Base-by-base conservation (phyloP, 2,888 invertebrate species). In the Crossocerus cetratus region DNA sequence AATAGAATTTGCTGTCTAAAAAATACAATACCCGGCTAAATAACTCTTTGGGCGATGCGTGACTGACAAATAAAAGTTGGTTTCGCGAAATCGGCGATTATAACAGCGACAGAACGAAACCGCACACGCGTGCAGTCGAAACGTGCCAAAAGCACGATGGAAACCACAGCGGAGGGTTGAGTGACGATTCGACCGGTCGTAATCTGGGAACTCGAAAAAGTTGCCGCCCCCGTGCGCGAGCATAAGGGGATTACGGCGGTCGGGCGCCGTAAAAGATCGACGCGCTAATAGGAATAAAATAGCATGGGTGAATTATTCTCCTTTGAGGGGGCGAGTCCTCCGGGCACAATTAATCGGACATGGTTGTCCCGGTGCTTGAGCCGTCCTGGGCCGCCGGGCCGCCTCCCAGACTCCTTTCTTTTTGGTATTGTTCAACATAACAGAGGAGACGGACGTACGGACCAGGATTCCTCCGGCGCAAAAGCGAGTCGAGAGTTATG, bases 311-410 rank as follows among this genome's bases (percentile, higher is more conserved):
- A 82, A 85, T 85, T 84, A 81, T 83, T 80, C 80, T 78, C 82
- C 81, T 83, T 85, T 14, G 81, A 85, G 72, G 59, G 67, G 23
- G 59, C 66, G 63, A 78, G 72, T 83, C 83, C 84, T 83, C 78
- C 67, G 82, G 83, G 83, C 72, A 77, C 84, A 86, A 84, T 86
- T 86, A 86, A 84, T 85, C 82, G 76, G 74, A 74, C 81, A 71
- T 61, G 69, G 63, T 76, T 71, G 74, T 77, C 75, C 68, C 74
- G 59, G 55, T 66, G 65, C 45, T 78, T 78, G 74, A 79, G 64
- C 63, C 55, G 32, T 32, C 57, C 55, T 42, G 8, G 18, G 59
- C 71, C 68, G 72, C 66, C 60, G 45, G 66, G 16, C 64, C 8
- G 59, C 55, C 63, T 43, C 54, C 16, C 20, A 58, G 71, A 67